These are phyloP conservation scores for Onychostoma macrolepis DNA, from an alignment of 2,113 vertebrate species.

Conservation along the genomic window DNA sequence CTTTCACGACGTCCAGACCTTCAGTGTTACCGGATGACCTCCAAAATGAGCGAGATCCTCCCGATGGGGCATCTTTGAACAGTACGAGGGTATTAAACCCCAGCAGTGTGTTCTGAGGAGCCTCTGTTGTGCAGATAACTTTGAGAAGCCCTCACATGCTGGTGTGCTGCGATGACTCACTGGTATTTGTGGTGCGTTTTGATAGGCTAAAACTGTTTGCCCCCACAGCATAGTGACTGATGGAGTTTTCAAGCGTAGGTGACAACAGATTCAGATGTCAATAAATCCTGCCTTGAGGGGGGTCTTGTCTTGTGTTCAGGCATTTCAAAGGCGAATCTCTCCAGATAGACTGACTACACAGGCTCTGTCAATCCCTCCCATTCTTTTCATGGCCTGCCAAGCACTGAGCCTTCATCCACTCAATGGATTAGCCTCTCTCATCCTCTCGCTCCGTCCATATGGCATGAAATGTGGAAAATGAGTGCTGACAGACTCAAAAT, in stretches of 20 bases:
- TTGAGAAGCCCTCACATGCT: not conserved
- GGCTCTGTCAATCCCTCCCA: constrained; percentile 41
- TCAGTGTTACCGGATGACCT: not conserved
- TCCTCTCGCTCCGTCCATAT: constrained; percentile 28
- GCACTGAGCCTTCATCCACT: constrained; percentile 31
- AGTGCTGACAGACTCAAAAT: constrained; percentile 14
- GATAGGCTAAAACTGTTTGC: constrained; percentile 44
- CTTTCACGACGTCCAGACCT: not conserved
- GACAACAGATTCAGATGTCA: constrained; percentile 52
- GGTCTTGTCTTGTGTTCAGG: constrained; percentile 47
- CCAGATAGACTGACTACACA: constrained; percentile 48
- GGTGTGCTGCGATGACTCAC: constrained; percentile 42
- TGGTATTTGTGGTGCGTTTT: constrained; percentile 14
- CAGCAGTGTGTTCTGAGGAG: constrained; percentile 14
- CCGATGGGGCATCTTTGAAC: not conserved
- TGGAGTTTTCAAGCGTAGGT: constrained; percentile 53
- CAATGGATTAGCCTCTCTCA: constrained; percentile 40
- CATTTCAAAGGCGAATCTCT: constrained; percentile 51
- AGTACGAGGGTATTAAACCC: constrained; percentile 27
- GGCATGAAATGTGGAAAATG: constrained; percentile 22
- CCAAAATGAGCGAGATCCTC: not conserved
- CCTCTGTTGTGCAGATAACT: constrained; percentile 41
- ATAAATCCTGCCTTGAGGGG: constrained; percentile 54
- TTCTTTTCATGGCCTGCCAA: constrained; percentile 53
- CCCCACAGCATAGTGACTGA: constrained; percentile 23